phyloP scores from a whole-genome alignment of 2,113 vertebrate species.

The Calyptomena viridis region DNA sequence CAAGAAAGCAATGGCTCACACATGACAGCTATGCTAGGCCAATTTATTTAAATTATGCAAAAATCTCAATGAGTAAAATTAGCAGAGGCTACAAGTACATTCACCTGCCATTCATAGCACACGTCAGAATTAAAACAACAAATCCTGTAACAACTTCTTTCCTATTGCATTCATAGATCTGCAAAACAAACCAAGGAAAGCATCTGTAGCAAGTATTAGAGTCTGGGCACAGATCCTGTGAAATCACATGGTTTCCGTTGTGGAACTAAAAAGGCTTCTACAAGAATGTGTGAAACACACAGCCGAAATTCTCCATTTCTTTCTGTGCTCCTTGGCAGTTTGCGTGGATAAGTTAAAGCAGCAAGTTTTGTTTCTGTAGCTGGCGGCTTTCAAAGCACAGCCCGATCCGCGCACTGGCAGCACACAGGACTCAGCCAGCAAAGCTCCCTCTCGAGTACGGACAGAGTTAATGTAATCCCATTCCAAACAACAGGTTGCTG shows the following conservation, averaged over 20 bases:
- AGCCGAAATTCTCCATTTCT: constrained; percentile 13
- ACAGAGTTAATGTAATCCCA: not conserved
- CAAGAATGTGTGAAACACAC: constrained; percentile 32
- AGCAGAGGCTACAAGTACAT: not conserved
- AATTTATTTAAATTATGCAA: not conserved
- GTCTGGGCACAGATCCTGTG: constrained; percentile 24
- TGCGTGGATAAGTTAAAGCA: not conserved
- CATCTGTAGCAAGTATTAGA: constrained; percentile 37
- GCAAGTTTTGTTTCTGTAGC: not conserved
- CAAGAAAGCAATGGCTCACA: not conserved
- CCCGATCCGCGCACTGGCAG: not conserved
- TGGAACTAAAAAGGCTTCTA: constrained; percentile 50
- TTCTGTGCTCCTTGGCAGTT: constrained; percentile 37
- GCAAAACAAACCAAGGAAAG: constrained; percentile 35
- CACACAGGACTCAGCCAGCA: not conserved
- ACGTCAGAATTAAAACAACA: not conserved
- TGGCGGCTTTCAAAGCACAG: not conserved
- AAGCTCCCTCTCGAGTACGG: not conserved
- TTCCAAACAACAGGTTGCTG: not conserved
- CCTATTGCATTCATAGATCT: not conserved
- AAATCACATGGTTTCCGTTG: constrained; percentile 36
- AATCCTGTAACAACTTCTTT: not conserved
- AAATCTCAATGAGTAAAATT: not conserved
- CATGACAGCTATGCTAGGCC: not conserved
- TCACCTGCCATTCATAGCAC: not conserved